A percentile compares a stretch with the other conserved stretches of the same genome.
Evolutionary conservation across 1,140 invertebrate species (phyloP).

Genomic region (Aphelenchoides besseyi): DNA sequence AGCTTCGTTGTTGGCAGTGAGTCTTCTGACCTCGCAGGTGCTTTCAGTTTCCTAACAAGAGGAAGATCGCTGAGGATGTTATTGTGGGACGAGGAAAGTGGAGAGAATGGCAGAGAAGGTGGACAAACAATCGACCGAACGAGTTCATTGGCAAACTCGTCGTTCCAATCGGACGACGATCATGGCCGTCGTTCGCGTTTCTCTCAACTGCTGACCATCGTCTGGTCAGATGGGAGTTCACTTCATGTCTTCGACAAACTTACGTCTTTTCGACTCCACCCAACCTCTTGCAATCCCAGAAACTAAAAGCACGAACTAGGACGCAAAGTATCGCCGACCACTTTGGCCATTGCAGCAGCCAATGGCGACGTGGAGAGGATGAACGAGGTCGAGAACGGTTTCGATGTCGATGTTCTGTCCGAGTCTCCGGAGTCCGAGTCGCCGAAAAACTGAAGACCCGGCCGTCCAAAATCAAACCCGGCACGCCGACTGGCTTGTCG

Average conservation of each 20-base stretch:
- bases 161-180: too few species aligned
- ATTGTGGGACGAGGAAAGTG: too few species aligned
- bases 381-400: too few species aligned
- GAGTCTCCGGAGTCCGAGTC: too few species aligned
- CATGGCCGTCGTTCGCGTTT: not conserved
- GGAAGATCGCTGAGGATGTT: not conserved
- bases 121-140: not conserved
- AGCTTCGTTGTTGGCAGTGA: not conserved
- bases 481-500: not conserved
- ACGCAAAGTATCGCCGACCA: not conserved
- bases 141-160: too few species aligned
- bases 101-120: not conserved
- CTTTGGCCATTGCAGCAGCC: not conserved
- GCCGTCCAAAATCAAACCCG: too few species aligned
- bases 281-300: too few species aligned
- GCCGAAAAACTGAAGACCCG: too few species aligned
- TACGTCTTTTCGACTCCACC: too few species aligned
- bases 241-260: too few species aligned
- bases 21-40: not conserved
- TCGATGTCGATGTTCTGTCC: too few species aligned
- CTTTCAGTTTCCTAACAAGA: not conserved
- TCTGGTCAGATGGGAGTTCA: not conserved
- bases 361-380: not conserved
- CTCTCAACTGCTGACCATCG: not conserved
- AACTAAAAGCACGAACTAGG: too few species aligned